Conservation (phyloP, 53 echinoderm and acorn worm genomes). For the Astropecten irregularis region DNA sequence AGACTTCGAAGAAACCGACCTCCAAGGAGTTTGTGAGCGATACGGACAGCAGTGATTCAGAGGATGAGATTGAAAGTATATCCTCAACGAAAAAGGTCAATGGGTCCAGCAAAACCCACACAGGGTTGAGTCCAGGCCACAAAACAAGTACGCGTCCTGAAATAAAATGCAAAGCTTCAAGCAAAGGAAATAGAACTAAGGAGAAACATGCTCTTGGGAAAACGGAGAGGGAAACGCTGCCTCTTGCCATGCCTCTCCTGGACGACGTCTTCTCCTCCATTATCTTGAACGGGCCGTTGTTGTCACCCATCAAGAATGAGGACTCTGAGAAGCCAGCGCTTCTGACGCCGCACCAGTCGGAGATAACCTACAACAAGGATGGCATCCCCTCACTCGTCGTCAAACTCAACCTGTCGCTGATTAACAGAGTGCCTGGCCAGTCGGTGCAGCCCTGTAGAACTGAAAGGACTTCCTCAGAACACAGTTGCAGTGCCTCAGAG, state of each 20-base stretch:
- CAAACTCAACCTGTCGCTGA: constrained; percentile 44
- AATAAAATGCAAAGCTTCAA: constrained; percentile 12
- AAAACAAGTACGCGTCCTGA: constrained; percentile 27
- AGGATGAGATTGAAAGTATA: constrained; percentile 18
- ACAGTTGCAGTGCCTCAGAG: constrained; percentile 8
- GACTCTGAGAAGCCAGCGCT: constrained; percentile 27
- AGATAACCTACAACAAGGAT: constrained; percentile 38
- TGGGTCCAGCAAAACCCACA: constrained; percentile 22
- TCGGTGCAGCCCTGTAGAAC: constrained; percentile 43
- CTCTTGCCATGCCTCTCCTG: constrained; percentile 6
- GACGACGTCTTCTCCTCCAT: constrained; percentile 51
- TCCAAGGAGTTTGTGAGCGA: constrained; percentile 48
- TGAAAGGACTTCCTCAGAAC: constrained; percentile 31
- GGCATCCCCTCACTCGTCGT: constrained; percentile 59
- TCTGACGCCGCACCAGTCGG: constrained; percentile 10
- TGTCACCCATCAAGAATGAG: constrained; percentile 55
- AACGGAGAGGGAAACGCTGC: constrained; percentile 1
- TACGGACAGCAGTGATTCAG: constrained; percentile 53
- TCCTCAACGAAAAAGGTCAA: constrained; percentile 32
- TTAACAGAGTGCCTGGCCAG: constrained; percentile 39
- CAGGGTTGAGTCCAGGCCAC: constrained; percentile 13
- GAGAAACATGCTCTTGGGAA: constrained; percentile 5
- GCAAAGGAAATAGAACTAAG: constrained; percentile 41
- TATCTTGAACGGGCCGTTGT: constrained; percentile 24
- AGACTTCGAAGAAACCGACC: constrained; percentile 5